These are phyloP conservation scores for Cyrtorhinus lividipennis DNA, from an alignment of 1,140 invertebrate species.

Conservation along the genomic window DNA sequence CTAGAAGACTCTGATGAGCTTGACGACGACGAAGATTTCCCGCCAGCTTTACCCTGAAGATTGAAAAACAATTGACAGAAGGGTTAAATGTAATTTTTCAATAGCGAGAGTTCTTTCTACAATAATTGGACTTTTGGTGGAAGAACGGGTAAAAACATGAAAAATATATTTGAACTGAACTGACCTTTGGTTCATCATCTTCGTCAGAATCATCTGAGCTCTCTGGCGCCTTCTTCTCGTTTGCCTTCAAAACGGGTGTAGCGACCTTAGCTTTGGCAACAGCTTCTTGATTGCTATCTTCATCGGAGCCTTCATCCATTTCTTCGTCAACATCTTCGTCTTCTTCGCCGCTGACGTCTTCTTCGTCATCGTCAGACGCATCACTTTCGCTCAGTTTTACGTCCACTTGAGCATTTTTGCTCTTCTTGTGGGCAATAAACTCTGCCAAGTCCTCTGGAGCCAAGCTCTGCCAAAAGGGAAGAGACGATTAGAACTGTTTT, in stretches of 20 bases:
- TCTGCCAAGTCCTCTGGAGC: constrained; percentile 17
- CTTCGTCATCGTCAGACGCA: constrained; percentile 8
- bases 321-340: neutral
- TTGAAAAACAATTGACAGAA: neutral
- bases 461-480: constrained; percentile 14
- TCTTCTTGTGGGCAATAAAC: constrained; percentile 15
- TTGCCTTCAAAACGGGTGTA: neutral
- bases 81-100: neutral
- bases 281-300: neutral
- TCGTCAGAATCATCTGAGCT: neutral
- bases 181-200: neutral
- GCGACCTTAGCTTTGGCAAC: neutral
- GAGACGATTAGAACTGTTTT: neutral
- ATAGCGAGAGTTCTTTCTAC: neutral
- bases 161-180: neutral
- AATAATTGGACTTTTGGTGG: neutral
- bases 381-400: neutral
- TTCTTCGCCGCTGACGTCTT: neutral
- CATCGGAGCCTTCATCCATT: neutral
- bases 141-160: neutral
- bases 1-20: neutral
- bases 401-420: neutral
- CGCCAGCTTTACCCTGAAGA: neutral
- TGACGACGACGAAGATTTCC: neutral
- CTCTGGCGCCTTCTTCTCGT: neutral